These are phyloP conservation scores for Leucophenga varia DNA, from an alignment of 1,140 invertebrate genomes.

Conservation along the genomic window DNA sequence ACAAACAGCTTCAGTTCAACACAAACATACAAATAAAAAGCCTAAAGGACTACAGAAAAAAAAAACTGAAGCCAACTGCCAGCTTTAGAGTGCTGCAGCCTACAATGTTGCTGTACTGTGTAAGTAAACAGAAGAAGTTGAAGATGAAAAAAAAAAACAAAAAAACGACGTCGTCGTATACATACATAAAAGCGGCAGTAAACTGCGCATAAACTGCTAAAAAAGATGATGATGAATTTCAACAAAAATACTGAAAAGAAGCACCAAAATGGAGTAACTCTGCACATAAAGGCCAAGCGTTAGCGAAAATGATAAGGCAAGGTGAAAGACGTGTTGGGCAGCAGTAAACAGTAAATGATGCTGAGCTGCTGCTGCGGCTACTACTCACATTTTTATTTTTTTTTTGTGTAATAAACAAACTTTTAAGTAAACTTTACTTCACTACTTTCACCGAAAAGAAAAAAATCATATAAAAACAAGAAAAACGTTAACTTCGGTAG, in stretches of 20 bases:
- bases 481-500: no score
- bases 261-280: neutral
- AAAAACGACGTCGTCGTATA: neutral
- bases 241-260: constrained; percentile 14
- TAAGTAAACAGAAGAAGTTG: neutral
- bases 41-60: constrained; percentile 18
- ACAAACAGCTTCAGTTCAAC: constrained; percentile 2
- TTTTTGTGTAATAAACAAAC: constrained; percentile 50
- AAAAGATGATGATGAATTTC: constrained; percentile 49
- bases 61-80: constrained; percentile 10
- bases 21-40: constrained; percentile 2
- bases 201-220: constrained; percentile 46
- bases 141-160: neutral
- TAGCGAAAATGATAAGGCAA: no score
- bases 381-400: constrained; percentile 29
- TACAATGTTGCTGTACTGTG: neutral
- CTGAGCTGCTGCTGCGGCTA: constrained; percentile 15
- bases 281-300: neutral
- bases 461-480: no score
- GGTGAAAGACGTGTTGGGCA: no score
- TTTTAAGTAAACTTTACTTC: constrained; percentile 49
- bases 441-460: constrained; percentile 20
- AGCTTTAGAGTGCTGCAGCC: neutral
- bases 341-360: no score
- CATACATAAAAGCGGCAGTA: constrained; percentile 21